Evolutionary conservation across 2,797 vertebrate species (phyloP), one percentile per base, ranked within the genome.

Genomic region (Rhinichthys osculus): DNA sequence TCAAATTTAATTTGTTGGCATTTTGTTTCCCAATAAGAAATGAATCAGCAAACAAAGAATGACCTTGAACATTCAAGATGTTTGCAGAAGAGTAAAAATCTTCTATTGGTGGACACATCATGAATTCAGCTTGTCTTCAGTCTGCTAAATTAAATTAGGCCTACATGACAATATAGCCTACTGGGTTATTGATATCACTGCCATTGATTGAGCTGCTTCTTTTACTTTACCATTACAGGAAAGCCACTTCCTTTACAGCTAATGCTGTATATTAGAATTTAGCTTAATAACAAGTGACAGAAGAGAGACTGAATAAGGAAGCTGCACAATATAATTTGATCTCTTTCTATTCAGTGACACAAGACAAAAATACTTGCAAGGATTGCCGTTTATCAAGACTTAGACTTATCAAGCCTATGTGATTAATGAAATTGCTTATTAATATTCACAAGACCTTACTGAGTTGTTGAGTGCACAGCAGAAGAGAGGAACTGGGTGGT

Each of bases 101-200:
- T 47, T 44, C 40, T 64, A 11, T 64, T 47, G 35, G 54, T 78
- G 35, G 14, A 47, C 5, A 54, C 50, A 6, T 76, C 44, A 19
- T 47, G 42, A 64, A 3, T 44, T 19, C n/a, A 44, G 57, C 5
- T 44, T 44, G 14, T 30, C 16, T 66, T 47, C 59, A 14, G 78
- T 3, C 62, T 79, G 80, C 80, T 57, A 16, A 77, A 57, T 57
- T 7, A 79, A 86, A 81, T 80, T n/a, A 23, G 81, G 59, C 50
- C 67, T 90, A 85, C 57, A 54, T 81, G 80, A 84, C 42, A 42
- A 81, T 82, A 78, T 82, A 38, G 35, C 35, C 35, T 38, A 88
- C 67, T 85, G 81, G 83, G 85, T 77, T 85, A 89, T 86, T 66
- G 73, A 89, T 86, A 78, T 84, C 57, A 14, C 81, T 42, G 66